Evolutionary conservation across 2,888 invertebrate species (phyloP), one percentile per base, ranked within the genome.

Genomic region (Tetropium fuscum): DNA sequence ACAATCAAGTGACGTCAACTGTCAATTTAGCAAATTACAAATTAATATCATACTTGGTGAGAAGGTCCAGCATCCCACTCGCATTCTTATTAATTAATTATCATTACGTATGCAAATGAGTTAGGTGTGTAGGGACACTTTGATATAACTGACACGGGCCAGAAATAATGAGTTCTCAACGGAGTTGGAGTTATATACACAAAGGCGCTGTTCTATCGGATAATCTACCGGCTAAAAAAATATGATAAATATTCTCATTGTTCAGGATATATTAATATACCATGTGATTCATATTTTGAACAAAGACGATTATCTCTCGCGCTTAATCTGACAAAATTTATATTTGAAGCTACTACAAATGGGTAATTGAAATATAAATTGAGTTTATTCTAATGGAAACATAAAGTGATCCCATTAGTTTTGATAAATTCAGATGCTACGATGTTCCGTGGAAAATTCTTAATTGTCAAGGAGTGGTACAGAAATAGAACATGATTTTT

Each of bases 1-100:
- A 70, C 71, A 70, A 73, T 70, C 67, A 69, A 61, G 69, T 72
- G 71, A 73, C 73, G 73, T 73, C 73, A 73, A 72, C 64, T 65
- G 63, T 62, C 71, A 73, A 72, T 72, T 72, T 69, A 64, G 64
- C 58, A 60, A 62, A 68, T 69, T 66, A 61, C 70, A 70, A 69
- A 71, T 71, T 72, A 72, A 68, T 66, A 53, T 55, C 8, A 27
- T 47, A 25, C 47, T 15, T 16, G 30, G 62, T 57, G 51, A 59
- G 57, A 60, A 49, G 16, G 48, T 53, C 47, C 58, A 53, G 41
- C 41, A 53, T 54, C 60, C 63, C 55, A 57, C 61, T 55, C 51
- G 45, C 44, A 49, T 53, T 53, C 19, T 49, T 30, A 48, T 56
- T 56, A 58, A 62, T 62, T 59, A 57, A 60, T 62, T 54, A 58